phyloP scores from a whole-genome alignment of 2,113 vertebrate genomes.

The Pyxicephalus adspersus region DNA sequence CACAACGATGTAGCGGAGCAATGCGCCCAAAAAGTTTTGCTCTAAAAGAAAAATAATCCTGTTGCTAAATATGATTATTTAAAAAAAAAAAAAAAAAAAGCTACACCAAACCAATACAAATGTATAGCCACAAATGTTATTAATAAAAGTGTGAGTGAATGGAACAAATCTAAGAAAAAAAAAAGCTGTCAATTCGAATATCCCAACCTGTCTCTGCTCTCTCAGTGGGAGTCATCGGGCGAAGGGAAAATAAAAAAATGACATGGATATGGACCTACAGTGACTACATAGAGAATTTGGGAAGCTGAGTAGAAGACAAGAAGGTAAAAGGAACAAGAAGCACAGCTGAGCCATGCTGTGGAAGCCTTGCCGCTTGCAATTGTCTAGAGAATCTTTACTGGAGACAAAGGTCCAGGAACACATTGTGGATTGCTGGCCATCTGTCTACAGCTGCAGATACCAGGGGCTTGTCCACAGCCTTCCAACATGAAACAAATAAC shows the following conservation, averaged over 20 bases:
- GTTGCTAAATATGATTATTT: neutral
- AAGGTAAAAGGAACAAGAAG: slow-evolving; percentile 10
- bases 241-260: neutral
- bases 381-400: slow-evolving; percentile 41
- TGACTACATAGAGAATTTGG: neutral
- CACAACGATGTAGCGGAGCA: neutral
- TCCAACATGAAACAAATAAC: slow-evolving; percentile 21
- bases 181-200: neutral
- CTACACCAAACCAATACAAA: neutral
- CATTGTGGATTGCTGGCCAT: slow-evolving; percentile 51
- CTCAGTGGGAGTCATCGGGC: neutral
- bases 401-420: slow-evolving; percentile 54
- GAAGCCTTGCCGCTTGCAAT: slow-evolving; percentile 27
- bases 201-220: slow-evolving; percentile 22
- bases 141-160: neutral
- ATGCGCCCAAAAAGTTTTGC: neutral
- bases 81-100: neutral
- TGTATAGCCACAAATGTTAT: neutral
- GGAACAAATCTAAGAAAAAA: neutral
- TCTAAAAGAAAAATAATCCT: neutral
- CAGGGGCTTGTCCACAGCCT: slow-evolving; percentile 25
- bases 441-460: slow-evolving; percentile 51
- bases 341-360: neutral
- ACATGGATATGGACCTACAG: neutral
- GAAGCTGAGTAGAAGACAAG: neutral